These are phyloP conservation scores for Leptoteleia sp. DNA, from an alignment of 1,140 invertebrate species.

Conservation along the genomic window DNA sequence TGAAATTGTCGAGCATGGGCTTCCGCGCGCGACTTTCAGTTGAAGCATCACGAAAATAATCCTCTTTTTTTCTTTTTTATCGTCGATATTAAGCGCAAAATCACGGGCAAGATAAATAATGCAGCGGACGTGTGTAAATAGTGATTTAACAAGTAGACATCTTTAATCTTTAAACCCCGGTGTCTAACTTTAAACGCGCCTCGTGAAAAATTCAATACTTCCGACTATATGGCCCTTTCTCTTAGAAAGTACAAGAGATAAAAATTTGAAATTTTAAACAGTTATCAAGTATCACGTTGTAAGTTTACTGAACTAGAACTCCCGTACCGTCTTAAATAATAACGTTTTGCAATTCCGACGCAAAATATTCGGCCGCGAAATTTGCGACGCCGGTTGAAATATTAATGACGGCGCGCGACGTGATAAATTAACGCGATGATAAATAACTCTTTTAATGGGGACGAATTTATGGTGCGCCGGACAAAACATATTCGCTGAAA, in stretches of 20 bases:
- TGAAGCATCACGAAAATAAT: too few relatives aligned
- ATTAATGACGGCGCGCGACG: slow-evolving; percentile 45
- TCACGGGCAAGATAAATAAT: slow-evolving; percentile 28
- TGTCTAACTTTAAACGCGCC: slow-evolving; percentile 60
- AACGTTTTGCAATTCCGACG: slow-evolving; percentile 49
- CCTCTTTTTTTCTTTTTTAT: too few relatives aligned
- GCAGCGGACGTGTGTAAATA: slow-evolving; percentile 45
- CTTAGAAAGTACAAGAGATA: slow-evolving; percentile 61
- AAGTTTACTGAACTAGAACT: slow-evolving; percentile 60
- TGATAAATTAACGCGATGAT: slow-evolving; percentile 62
- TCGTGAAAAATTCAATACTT: slow-evolving; percentile 63
- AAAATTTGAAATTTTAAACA: slow-evolving; percentile 66
- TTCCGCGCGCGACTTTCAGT: too few relatives aligned
- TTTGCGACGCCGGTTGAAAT: slow-evolving; percentile 43
- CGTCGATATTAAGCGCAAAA: slow-evolving; percentile 15
- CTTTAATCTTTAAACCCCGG: slow-evolving; percentile 56
- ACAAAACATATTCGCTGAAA: slow-evolving; percentile 56
- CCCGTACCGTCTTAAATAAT: slow-evolving; percentile 58
- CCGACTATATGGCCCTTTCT: slow-evolving; percentile 38
- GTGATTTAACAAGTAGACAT: slow-evolving; percentile 60
- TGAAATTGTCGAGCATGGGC: neutral
- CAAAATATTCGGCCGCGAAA: slow-evolving; percentile 38
- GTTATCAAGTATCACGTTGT: slow-evolving; percentile 62
- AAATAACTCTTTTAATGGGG: slow-evolving; percentile 52
- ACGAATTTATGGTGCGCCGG: slow-evolving; percentile 45